These are phyloP conservation scores for Vicugna pacos DNA, from an alignment of 2,113 vertebrate genomes.

Conservation along the genomic window DNA sequence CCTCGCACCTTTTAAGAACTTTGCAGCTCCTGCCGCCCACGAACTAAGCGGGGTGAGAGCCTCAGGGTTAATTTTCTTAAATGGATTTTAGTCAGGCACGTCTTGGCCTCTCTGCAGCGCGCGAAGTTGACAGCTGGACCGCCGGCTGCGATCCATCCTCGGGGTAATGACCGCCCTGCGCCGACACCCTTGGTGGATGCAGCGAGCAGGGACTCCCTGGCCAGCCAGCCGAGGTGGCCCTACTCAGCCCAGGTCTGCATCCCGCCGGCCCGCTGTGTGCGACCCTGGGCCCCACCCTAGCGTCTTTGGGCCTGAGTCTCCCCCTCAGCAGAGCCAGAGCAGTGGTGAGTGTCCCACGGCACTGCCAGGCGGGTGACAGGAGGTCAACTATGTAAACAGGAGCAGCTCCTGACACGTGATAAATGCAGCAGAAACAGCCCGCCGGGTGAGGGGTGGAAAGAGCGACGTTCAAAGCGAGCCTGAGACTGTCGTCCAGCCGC, in stretches of 20 bases:
- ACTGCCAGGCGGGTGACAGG: fast-evolving
- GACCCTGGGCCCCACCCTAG: fast-evolving
- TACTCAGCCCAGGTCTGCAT: fast-evolving
- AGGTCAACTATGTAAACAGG: fast-evolving
- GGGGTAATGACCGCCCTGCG: not conserved
- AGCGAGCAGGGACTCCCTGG: fast-evolving
- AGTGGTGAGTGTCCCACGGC: fast-evolving
- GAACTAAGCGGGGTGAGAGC: conserved; percentile 78
- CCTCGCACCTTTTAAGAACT: conserved; percentile 83
- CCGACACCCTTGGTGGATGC: fast-evolving
- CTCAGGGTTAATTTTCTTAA: conserved; percentile 83
- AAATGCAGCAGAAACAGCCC: fast-evolving
- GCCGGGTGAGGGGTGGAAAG: fast-evolving
- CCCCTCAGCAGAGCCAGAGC: too few relatives aligned
- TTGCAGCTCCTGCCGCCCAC: conserved; percentile 74
- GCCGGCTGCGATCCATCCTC: not conserved
- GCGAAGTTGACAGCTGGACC: conserved; percentile 57
- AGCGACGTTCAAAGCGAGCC: not conserved
- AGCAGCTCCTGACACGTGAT: fast-evolving
- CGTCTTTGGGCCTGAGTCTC: not conserved
- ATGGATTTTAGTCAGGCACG: conserved; percentile 81
- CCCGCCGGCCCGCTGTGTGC: fast-evolving
- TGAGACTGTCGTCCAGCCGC: not conserved
- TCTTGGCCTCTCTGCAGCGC: conserved; percentile 62
- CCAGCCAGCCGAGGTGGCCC: not conserved